These are phyloP conservation scores for Rhabdomys pumilio DNA, from an alignment of 2,797 vertebrate species.

Conservation along the genomic window DNA sequence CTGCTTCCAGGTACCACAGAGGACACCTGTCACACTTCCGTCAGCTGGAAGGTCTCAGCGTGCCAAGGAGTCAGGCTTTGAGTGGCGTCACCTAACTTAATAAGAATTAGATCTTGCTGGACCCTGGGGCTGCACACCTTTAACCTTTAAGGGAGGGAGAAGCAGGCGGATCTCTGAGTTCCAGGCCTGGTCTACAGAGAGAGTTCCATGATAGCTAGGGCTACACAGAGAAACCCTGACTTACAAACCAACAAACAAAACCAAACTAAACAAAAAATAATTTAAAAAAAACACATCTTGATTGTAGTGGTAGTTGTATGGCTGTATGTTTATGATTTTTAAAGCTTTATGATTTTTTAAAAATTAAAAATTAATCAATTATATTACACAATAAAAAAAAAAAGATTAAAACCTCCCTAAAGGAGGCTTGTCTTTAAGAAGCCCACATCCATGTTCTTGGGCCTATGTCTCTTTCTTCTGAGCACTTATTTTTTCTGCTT, in stretches of 20 bases:
- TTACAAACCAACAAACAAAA: background rate
- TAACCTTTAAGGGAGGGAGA: background rate
- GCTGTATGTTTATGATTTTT: background rate
- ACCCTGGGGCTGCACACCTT: background rate
- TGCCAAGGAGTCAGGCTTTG: background rate
- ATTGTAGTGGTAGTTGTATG: background rate
- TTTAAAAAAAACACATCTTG: background rate
- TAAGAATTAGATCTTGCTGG: background rate
- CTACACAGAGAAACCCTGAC: background rate
- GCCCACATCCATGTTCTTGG: background rate
- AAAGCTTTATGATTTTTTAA: background rate
- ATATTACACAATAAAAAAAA: background rate
- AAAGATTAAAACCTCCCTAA: background rate
- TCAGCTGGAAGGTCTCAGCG: background rate
- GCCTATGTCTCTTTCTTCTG: too few species aligned
- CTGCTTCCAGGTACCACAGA: background rate
- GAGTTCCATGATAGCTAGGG: background rate
- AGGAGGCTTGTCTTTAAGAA: background rate
- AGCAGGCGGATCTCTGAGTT: background rate
- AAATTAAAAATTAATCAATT: background rate
- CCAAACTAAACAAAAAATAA: background rate
- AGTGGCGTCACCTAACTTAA: background rate
- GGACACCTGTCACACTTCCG: background rate
- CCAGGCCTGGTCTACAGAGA: background rate
- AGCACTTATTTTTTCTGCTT: background rate